phyloP scores from a whole-genome alignment of 2,113 vertebrate genomes.

The Sinocyclocheilus maitianheensis region DNA sequence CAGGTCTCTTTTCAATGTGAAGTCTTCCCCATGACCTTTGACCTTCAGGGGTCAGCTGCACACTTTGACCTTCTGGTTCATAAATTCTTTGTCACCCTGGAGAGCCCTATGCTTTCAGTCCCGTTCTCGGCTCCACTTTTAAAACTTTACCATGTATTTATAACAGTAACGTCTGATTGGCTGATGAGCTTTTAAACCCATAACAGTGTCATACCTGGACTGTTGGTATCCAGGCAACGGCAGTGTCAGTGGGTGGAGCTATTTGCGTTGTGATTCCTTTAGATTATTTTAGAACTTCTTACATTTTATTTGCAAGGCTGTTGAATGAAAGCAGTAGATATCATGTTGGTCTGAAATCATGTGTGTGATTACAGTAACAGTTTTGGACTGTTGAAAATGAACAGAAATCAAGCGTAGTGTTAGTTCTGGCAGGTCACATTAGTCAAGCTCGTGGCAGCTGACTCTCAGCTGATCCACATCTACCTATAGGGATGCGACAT shows the following conservation, averaged over 20 bases:
- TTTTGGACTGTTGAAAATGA: background rate
- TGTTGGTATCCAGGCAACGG: too few species aligned
- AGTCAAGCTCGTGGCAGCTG: too few species aligned
- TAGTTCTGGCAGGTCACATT: too few species aligned
- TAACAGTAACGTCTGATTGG: background rate
- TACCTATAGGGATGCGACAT: too few species aligned
- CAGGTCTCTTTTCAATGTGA: background rate
- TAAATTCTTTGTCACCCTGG: constrained; percentile 17
- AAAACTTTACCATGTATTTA: background rate
- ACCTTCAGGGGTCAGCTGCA: constrained; percentile 13
- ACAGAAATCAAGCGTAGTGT: too few species aligned
- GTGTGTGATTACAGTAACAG: background rate
- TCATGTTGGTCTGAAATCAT: background rate
- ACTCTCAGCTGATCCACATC: too few species aligned
- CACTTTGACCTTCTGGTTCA: constrained; percentile 7
- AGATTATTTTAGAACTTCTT: background rate
- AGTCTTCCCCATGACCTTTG: constrained; percentile 39
- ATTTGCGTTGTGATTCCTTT: too few species aligned
- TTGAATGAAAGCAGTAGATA: background rate
- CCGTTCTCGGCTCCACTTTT: background rate
- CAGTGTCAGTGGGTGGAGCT: too few species aligned
- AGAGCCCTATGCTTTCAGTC: background rate
- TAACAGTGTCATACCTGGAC: too few species aligned
- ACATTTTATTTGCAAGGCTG: background rate
- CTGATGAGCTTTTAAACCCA: background rate